These are phyloP conservation scores for Trissolcus brochymenae DNA, from an alignment of 2,888 invertebrate genomes.

Conservation along the genomic window DNA sequence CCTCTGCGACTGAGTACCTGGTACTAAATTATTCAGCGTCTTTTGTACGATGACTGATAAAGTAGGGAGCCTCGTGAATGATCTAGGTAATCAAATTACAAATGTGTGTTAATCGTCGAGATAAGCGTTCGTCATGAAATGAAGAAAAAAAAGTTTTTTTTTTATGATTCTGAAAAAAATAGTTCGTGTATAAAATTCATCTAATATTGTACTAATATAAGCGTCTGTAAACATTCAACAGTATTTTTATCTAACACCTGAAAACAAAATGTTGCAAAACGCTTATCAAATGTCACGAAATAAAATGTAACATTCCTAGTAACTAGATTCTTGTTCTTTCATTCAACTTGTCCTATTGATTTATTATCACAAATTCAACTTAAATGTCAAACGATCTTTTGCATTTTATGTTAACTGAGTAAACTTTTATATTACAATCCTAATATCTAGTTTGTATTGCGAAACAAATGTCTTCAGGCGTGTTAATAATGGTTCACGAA, in stretches of 20 bases:
- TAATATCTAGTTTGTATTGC: too few species aligned
- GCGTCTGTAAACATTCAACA: conserved; percentile 52
- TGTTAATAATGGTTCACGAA: too few species aligned
- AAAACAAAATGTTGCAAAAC: conserved; percentile 47
- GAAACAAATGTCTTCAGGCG: too few species aligned
- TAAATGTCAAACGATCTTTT: too few species aligned
- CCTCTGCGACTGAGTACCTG: conserved; percentile 37
- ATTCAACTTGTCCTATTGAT: neutral
- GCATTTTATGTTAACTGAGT: too few species aligned
- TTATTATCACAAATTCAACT: neutral
- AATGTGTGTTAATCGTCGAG: conserved; percentile 26
- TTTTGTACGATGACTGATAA: conserved; percentile 49
- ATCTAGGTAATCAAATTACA: conserved; percentile 28
- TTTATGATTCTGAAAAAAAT: conserved; percentile 28
- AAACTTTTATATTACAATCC: too few species aligned
- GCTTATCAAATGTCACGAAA: conserved; percentile 45
- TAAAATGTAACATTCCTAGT: conserved; percentile 56
- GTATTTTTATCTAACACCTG: conserved; percentile 54
- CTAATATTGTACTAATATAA: conserved; percentile 45
- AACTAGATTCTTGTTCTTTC: conserved; percentile 1
- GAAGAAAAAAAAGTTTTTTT: conserved; percentile 30
- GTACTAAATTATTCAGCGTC: conserved; percentile 36
- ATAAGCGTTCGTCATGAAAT: conserved; percentile 27
- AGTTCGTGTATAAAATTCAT: conserved; percentile 38
- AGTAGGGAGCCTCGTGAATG: conserved; percentile 23